Evolutionary conservation across 2,888 invertebrate species (phyloP).

Genomic region (Trichogramma dendrolimi): DNA sequence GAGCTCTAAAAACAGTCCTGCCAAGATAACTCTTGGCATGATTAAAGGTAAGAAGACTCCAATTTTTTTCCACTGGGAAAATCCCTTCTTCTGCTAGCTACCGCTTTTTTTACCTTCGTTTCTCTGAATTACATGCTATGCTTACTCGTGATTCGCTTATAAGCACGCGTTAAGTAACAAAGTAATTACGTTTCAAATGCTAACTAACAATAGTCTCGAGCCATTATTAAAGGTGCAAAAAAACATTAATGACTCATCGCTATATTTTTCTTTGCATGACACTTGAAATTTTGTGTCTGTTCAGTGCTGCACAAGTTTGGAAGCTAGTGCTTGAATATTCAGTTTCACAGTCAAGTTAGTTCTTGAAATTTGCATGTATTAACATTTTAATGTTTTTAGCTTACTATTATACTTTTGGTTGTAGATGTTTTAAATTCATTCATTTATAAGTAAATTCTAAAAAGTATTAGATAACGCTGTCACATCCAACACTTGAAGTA

Average conservation of each 20-base stretch:
- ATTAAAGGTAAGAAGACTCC: constrained; percentile 44
- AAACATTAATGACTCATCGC: constrained; percentile 10
- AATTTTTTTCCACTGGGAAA: constrained; percentile 2
- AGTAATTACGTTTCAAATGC: not conserved
- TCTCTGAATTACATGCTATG: not conserved
- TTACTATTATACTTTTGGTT: not conserved
- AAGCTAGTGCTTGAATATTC: too few relatives aligned
- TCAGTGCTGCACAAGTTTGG: too few relatives aligned
- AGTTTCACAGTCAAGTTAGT: too few relatives aligned
- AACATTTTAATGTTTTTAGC: not conserved
- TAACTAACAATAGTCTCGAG: not conserved
- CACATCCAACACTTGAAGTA: not conserved
- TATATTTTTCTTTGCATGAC: constrained; percentile 2
- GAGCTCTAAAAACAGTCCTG: constrained; percentile 45
- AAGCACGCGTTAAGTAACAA: not conserved
- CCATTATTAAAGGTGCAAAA: constrained; percentile 3
- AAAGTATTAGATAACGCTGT: not conserved
- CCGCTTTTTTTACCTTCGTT: not conserved
- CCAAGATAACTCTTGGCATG: constrained; percentile 48
- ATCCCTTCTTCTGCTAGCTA: not conserved
- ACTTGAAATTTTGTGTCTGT: constrained; percentile 5
- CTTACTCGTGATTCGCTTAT: too few relatives aligned
- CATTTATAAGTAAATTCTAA: not conserved
- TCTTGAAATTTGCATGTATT: too few relatives aligned
- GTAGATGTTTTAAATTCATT: not conserved